A percentile compares a stretch with the other conserved stretches of the same genome.
These are phyloP conservation scores for Psilanteris sp. DNA, from an alignment of 1,140 invertebrate genomes.

Conservation along the genomic window DNA sequence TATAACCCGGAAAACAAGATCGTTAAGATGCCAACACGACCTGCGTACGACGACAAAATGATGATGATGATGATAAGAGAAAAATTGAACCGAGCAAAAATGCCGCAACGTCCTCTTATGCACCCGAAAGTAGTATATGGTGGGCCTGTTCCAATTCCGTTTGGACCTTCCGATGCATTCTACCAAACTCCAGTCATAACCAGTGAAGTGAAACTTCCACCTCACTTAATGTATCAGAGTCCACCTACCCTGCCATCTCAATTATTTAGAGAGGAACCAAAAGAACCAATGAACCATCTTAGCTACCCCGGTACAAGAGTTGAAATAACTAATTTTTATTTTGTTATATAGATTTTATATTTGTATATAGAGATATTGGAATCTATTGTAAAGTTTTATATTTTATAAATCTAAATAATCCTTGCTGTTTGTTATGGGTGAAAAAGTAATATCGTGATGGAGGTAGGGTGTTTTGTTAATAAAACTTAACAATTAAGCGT, in stretches of 20 bases:
- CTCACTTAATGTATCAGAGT: slow-evolving; percentile 22
- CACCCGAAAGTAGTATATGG: slow-evolving; percentile 21
- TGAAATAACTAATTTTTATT: too few species aligned
- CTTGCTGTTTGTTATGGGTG: too few species aligned
- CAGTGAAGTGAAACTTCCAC: slow-evolving; percentile 1
- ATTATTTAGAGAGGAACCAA: slow-evolving; percentile 14
- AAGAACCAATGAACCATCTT: slow-evolving; percentile 4
- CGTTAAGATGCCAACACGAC: slow-evolving; percentile 1
- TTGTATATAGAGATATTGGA: too few species aligned
- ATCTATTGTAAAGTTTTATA: too few species aligned
- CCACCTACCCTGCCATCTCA: slow-evolving; percentile 13
- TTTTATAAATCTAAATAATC: too few species aligned
- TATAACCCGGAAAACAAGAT: not conserved
- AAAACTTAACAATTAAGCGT: too few species aligned
- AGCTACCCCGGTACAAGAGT: slow-evolving; percentile 27
- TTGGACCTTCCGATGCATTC: slow-evolving; percentile 35
- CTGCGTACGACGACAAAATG: slow-evolving; percentile 5
- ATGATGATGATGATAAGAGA: slow-evolving; percentile 11
- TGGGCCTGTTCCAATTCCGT: slow-evolving; percentile 13
- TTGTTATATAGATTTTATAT: too few species aligned
- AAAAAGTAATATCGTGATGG: too few species aligned
- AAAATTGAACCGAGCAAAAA: slow-evolving; percentile 13
- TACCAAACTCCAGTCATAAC: not conserved
- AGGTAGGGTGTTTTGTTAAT: too few species aligned
- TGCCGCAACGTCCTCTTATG: slow-evolving; percentile 4